A percentile compares a stretch with the other conserved stretches of the same genome.
These are phyloP conservation scores for Zygogramma bicolorata DNA, from an alignment of 2,888 invertebrate genomes.

Conservation along the genomic window DNA sequence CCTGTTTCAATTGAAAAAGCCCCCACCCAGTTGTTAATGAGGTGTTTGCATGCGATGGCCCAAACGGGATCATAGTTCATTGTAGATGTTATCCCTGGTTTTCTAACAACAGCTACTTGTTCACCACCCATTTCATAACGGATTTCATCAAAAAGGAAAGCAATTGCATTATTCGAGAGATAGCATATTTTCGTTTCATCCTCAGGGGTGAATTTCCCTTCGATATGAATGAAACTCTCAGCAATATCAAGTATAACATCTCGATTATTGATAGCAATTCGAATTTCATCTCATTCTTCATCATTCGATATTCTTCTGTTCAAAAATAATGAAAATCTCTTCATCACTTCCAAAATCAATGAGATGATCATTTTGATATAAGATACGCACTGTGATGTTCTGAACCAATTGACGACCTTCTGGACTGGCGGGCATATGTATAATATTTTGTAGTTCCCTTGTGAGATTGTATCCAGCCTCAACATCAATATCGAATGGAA, in stretches of 20 bases:
- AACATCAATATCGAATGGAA: neutral
- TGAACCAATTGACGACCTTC: too few relatives aligned
- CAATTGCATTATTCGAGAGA: neutral
- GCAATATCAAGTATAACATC: constrained; percentile 8
- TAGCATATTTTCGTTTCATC: neutral
- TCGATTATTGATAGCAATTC: neutral
- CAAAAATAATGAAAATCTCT: too few relatives aligned
- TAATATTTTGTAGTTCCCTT: neutral
- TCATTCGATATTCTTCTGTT: neutral
- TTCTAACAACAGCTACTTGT: neutral
- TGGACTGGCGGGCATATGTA: neutral
- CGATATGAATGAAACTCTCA: neutral
- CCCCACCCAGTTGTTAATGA: too few relatives aligned
- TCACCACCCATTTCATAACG: neutral
- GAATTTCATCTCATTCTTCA: neutral
- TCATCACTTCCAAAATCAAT: too few relatives aligned
- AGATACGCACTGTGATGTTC: too few relatives aligned
- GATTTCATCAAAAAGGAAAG: neutral
- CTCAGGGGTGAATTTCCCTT: neutral
- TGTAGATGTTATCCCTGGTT: neutral
- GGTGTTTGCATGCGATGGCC: neutral
- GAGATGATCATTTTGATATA: too few relatives aligned
- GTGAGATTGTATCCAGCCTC: neutral
- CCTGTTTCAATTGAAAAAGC: too few relatives aligned
- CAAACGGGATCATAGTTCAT: neutral